Evolutionary conservation across 2,797 vertebrate species (phyloP).

Genomic region (Danio albolineatus): DNA sequence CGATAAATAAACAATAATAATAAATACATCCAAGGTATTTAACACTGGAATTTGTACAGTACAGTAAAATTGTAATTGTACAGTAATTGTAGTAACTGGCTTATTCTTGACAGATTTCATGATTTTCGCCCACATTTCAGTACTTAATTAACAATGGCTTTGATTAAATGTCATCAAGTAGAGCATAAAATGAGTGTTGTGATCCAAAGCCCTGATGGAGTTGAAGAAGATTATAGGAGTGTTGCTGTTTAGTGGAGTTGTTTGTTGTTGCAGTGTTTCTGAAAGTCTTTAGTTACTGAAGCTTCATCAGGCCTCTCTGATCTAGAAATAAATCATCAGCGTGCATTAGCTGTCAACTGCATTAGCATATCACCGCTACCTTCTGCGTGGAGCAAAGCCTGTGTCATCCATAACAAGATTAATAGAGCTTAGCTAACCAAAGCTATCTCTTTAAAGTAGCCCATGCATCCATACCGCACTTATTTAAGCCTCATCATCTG

Average conservation of each 20-base stretch:
- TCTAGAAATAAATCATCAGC: conserved; percentile 34
- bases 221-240: background rate
- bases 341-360: conserved; percentile 24
- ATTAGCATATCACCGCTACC: conserved; percentile 3
- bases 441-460: conserved; percentile 42
- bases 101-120: background rate
- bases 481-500: background rate
- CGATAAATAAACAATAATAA: no score
- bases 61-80: no score
- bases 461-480: background rate
- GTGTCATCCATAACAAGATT: conserved; percentile 34
- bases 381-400: conserved; percentile 15
- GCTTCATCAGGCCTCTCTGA: conserved; percentile 27
- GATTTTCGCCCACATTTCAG: background rate
- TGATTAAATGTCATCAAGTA: background rate
- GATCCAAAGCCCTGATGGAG: conserved; percentile 5
- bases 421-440: conserved; percentile 34
- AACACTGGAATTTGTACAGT: no score
- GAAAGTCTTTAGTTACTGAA: conserved; percentile 18
- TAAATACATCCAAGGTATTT: no score
- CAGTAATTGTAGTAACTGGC: no score
- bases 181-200: background rate
- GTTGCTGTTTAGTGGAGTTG: background rate
- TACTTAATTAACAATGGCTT: background rate
- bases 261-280: background rate